Evolutionary conservation across 2,888 invertebrate genomes (phyloP), one percentile per base, ranked within the genome.

Genomic region (Alitta virens): DNA sequence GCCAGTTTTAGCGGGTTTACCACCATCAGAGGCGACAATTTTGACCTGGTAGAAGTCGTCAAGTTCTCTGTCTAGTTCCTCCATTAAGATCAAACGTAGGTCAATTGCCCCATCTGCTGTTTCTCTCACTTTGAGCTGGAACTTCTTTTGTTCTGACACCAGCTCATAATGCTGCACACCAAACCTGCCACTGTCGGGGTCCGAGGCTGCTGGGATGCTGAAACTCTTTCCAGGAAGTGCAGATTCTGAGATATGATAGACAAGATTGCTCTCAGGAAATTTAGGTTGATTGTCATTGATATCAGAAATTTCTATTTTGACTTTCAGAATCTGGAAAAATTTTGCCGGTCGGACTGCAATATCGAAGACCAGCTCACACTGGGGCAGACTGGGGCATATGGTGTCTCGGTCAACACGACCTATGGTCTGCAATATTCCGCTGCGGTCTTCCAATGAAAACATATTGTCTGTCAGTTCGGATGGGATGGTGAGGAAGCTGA

Each of bases 11-110:
- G 55, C 62, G 1, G 74, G 74, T 7, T 27, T 56, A 1, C 73
- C 67, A 3, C 75, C 75, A 66, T 78, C 80, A 21, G 71, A 75
- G 2, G 90, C 92, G 66, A 87, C 86, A 68, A 96, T 87, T 73
- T 88, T 89, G 50, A 95, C 85, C 56, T 88, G 85, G 84, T 93
- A 63, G 25, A 27, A 42, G 26, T 16, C 57, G 5, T 27, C 26
- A 14, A 12, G 12, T 26, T 64, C 64, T 5, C 64, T 42, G 46
- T 64, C 64, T 40, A 64, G 55, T 24, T 49, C 43, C 16, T 46
- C 53, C 49, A 63, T 62, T 23, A 64, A 58, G 3, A 63, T 56
- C 16, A 63, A 53, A 7, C 60, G 60, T 2, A 63, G 51, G 53
- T 63, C 63, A 16, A 38, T 50, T 7, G 56, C 52, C 12, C 59